These are phyloP conservation scores for Drusus annulatus DNA, from an alignment of 1,140 invertebrate species.

Conservation along the genomic window DNA sequence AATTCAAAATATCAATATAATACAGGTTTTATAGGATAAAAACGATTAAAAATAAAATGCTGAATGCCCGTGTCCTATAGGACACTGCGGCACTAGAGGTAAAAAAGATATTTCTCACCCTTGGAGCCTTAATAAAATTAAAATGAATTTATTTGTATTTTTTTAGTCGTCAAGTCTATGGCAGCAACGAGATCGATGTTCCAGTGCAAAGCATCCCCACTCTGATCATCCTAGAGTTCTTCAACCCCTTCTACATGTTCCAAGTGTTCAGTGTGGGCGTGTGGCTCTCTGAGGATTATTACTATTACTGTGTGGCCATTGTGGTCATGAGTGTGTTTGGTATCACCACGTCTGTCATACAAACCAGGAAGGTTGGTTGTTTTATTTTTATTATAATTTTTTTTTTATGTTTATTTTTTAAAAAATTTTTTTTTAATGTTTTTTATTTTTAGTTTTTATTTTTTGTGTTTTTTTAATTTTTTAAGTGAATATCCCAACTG, in stretches of 20 bases:
- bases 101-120: too few relatives aligned
- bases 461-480: too few relatives aligned
- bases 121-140: too few relatives aligned
- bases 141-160: background rate
- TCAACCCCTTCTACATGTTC: constrained; percentile 98
- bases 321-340: constrained; percentile 90
- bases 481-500: too few relatives aligned
- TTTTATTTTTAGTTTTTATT: too few relatives aligned
- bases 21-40: too few relatives aligned
- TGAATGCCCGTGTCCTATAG: too few relatives aligned
- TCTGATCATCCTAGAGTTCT: constrained; percentile 83
- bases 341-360: constrained; percentile 85
- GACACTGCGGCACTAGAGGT: too few relatives aligned
- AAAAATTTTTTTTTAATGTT: too few relatives aligned
- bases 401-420: too few relatives aligned
- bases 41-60: too few relatives aligned
- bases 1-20: too few relatives aligned
- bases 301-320: constrained; percentile 90
- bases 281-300: constrained; percentile 87
- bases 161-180: constrained; percentile 82
- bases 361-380: constrained; percentile 82
- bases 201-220: constrained; percentile 81
- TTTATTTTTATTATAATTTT: background rate
- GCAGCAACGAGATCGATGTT: constrained; percentile 85
- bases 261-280: constrained; percentile 89